Conservation (phyloP, 2,888 invertebrate species). For the Ectropis crepuscularia region DNA sequence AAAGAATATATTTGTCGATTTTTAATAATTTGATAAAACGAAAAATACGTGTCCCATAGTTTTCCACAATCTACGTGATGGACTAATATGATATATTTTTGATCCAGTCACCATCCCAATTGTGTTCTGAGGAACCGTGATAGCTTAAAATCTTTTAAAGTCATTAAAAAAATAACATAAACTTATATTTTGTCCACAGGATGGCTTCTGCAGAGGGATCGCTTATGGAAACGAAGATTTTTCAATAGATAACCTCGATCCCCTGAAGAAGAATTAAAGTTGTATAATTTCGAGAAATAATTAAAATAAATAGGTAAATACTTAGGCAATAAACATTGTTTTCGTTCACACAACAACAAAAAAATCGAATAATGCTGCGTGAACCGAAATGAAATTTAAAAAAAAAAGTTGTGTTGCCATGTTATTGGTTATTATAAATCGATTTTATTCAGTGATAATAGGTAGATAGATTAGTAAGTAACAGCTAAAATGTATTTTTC, state of each 20-base stretch:
- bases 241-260: slow-evolving; percentile 96
- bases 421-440: slow-evolving; percentile 72
- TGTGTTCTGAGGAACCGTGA: no score
- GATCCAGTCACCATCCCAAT: no score
- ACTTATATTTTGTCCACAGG: slow-evolving; percentile 85
- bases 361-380: slow-evolving; percentile 60
- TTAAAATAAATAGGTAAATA: slow-evolving; percentile 40
- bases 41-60: no score
- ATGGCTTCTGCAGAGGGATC: slow-evolving; percentile 94
- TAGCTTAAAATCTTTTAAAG: no score
- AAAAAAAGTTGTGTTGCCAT: slow-evolving; percentile 69
- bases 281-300: slow-evolving; percentile 37
- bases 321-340: slow-evolving; percentile 51
- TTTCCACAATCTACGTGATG: no score
- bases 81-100: no score
- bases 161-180: no score
- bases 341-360: slow-evolving; percentile 63
- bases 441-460: slow-evolving; percentile 73
- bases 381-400: slow-evolving; percentile 56
- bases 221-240: slow-evolving; percentile 97
- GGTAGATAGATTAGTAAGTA: slow-evolving; percentile 48
- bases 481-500: slow-evolving; percentile 27
- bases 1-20: no score
- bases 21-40: no score
- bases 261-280: slow-evolving; percentile 90